phyloP scores from a whole-genome alignment of 2,113 vertebrate species.

The Proterorhinus semilunaris region DNA sequence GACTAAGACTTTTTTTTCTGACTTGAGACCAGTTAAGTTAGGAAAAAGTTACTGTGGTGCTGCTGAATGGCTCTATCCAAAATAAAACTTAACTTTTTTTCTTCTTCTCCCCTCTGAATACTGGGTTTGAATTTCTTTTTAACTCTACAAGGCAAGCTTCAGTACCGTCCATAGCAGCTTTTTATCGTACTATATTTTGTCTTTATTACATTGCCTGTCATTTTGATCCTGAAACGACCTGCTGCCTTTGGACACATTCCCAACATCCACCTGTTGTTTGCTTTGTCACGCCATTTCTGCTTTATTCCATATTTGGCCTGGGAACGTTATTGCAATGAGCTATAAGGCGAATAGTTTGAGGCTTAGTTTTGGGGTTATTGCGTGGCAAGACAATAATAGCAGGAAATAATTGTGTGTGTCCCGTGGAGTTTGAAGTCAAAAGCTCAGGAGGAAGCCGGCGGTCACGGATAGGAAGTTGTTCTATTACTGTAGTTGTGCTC shows the following conservation, averaged over 20 bases:
- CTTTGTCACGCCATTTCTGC: conserved; percentile 46
- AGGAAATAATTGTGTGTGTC: conserved; percentile 51
- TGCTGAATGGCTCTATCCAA: no score
- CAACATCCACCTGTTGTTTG: conserved; percentile 19
- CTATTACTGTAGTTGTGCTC: conserved; percentile 43
- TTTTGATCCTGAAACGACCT: background rate
- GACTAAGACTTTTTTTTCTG: no score
- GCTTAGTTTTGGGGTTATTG: conserved; percentile 34
- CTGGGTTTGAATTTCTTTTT: background rate
- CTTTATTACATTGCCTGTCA: background rate
- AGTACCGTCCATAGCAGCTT: background rate
- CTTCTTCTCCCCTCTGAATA: no score
- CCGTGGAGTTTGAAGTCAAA: conserved; percentile 38
- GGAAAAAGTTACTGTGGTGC: no score
- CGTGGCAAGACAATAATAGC: conserved; percentile 35
- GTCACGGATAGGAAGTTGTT: conserved; percentile 33
- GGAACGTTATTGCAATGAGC: conserved; percentile 52
- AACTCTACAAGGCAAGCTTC: background rate
- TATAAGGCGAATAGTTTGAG: conserved; percentile 42
- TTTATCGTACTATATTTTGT: background rate
- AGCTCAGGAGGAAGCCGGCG: conserved; percentile 18
- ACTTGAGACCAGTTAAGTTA: no score
- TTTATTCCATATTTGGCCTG: conserved; percentile 41
- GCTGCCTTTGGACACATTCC: background rate
- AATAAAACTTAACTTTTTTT: no score